Conservation (phyloP, 2,113 vertebrate species). For the Tenrec ecaudatus region DNA sequence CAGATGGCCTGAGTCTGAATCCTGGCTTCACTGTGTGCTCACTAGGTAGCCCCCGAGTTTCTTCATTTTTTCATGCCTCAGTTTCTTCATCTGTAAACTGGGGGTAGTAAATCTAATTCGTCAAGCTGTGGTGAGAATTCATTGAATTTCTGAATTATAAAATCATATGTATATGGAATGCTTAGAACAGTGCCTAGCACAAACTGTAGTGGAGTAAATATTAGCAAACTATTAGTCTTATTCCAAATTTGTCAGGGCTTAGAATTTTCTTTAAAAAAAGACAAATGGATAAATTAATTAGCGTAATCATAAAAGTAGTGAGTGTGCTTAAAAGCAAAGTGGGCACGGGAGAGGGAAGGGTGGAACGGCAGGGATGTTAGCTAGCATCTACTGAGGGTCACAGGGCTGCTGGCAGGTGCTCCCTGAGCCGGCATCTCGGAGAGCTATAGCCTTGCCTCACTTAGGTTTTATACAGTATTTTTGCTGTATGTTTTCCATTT, state of each 20-base stretch:
- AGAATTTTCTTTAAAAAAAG: background rate
- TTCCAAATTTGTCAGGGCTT: conserved; percentile 54
- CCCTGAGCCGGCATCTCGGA: background rate
- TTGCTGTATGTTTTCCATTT: conserved; percentile 12
- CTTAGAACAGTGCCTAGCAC: background rate
- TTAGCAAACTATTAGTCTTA: background rate
- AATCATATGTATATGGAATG: background rate
- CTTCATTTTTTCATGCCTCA: conserved; percentile 26
- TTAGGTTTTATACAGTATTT: background rate
- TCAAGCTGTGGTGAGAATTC: background rate
- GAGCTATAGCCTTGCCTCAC: background rate
- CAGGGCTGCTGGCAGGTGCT: background rate
- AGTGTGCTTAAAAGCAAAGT: conserved; percentile 10
- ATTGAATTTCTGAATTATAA: background rate
- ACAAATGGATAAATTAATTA: conserved; percentile 37
- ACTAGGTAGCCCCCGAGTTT: background rate
- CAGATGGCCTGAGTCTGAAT: background rate
- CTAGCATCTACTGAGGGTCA: background rate
- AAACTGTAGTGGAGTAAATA: background rate
- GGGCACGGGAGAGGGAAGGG: background rate
- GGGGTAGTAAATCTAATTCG: background rate
- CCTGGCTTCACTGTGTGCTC: background rate
- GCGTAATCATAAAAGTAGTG: conserved; percentile 15
- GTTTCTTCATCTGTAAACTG: conserved; percentile 49
- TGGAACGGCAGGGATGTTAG: background rate